phyloP scores from a whole-genome alignment of 2,797 vertebrate genomes.

The Danio kyathit region DNA sequence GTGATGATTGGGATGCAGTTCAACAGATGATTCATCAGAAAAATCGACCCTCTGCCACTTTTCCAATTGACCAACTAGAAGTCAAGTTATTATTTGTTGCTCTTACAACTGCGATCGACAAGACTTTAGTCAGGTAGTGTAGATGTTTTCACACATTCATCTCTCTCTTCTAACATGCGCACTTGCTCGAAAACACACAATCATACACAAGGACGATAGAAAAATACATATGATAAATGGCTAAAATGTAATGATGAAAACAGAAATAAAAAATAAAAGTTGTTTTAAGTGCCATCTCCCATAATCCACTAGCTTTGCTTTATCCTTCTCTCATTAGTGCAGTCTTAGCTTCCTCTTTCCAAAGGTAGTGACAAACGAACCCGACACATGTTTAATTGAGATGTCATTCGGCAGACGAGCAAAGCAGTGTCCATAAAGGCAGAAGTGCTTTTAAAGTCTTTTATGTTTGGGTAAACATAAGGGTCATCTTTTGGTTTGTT shows the following conservation, averaged over 20 bases:
- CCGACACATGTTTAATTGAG: neutral
- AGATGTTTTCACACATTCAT: slow-evolving; percentile 46
- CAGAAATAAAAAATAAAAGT: slow-evolving; percentile 43
- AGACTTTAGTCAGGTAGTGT: neutral
- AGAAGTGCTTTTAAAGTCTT: too few relatives aligned
- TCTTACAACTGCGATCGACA: neutral
- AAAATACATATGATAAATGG: slow-evolving; percentile 58
- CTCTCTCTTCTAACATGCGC: slow-evolving; percentile 57
- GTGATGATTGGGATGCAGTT: too few relatives aligned
- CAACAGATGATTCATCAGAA: too few relatives aligned
- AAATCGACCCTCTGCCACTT: too few relatives aligned
- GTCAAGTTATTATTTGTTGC: too few relatives aligned
- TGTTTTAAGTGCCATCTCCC: slow-evolving; percentile 56
- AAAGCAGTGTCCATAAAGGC: slow-evolving; percentile 32
- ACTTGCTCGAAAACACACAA: slow-evolving; percentile 10
- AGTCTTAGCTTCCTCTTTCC: slow-evolving; percentile 20
- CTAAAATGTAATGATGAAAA: slow-evolving; percentile 48
- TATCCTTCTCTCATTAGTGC: slow-evolving; percentile 40
- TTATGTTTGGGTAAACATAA: neutral
- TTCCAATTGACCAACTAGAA: too few relatives aligned
- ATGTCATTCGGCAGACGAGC: slow-evolving; percentile 22
- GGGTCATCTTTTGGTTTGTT: too few relatives aligned
- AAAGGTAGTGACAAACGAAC: slow-evolving; percentile 16
- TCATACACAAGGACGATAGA: slow-evolving; percentile 45
- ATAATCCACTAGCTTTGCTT: slow-evolving; percentile 24